These are phyloP conservation scores for Psococerastis gibbosa DNA, from an alignment of 2,888 invertebrate species.

Conservation along the genomic window DNA sequence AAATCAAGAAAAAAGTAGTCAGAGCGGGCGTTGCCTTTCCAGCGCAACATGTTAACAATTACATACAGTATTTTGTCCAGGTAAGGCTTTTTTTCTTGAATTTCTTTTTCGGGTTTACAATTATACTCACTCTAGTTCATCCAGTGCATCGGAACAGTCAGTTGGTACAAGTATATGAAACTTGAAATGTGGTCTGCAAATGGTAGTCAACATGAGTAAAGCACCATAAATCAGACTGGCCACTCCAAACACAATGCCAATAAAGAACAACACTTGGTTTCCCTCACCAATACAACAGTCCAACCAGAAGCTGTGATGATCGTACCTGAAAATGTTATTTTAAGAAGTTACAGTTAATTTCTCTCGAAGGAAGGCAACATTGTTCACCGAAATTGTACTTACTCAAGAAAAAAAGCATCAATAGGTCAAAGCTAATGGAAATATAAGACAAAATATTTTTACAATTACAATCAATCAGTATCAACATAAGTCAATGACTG, in stretches of 20 bases:
- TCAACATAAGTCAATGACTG: no score
- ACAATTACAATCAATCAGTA: no score
- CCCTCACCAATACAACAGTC: slow-evolving; percentile 66
- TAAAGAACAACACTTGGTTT: slow-evolving; percentile 57
- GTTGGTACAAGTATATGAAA: slow-evolving; percentile 56
- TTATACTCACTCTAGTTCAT: slow-evolving; percentile 51
- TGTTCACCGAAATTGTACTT: no score
- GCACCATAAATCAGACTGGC: slow-evolving; percentile 51
- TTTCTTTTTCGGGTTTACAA: no score
- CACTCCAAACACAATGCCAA: slow-evolving; percentile 43
- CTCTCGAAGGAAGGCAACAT: slow-evolving; percentile 55
- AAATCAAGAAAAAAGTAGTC: no score
- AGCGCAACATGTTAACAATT: neutral
- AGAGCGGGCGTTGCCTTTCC: no score
- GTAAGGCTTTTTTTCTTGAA: no score
- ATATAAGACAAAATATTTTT: no score
- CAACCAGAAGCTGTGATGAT: slow-evolving; percentile 35
- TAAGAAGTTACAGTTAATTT: slow-evolving; percentile 6
- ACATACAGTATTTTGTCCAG: slow-evolving; percentile 11
- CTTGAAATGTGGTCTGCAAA: slow-evolving; percentile 60
- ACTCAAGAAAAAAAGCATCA: no score
- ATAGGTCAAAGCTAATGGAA: no score
- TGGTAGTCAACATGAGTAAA: slow-evolving; percentile 66
- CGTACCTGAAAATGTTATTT: slow-evolving; percentile 7
- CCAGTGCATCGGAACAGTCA: slow-evolving; percentile 69